Evolutionary conservation across 2,113 vertebrate genomes (phyloP).

Genomic region (Scytalopus superciliaris): DNA sequence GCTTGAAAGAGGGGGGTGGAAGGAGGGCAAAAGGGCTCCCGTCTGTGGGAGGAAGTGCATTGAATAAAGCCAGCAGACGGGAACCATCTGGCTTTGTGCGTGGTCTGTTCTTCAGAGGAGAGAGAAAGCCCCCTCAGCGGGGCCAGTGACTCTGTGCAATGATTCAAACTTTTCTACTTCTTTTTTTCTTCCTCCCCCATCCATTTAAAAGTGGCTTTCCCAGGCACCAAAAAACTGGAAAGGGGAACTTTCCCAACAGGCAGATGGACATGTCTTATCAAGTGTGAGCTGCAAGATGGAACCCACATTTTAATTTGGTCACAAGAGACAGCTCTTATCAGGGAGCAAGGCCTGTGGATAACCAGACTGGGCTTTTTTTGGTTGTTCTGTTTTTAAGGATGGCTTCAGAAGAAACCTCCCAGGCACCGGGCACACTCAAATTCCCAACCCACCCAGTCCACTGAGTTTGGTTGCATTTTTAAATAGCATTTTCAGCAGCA

Average conservation of each 20-base stretch:
- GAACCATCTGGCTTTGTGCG: constrained; percentile 93
- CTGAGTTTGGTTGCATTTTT: neutral
- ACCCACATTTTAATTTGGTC: neutral
- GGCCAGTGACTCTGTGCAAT: constrained; percentile 70
- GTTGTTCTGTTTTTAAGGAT: neutral
- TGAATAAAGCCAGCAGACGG: constrained; percentile 93
- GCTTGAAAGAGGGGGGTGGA: constrained; percentile 55
- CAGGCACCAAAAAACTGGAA: constrained; percentile 47
- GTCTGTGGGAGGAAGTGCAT: constrained; percentile 89
- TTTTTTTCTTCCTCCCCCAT: neutral
- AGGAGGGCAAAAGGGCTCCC: constrained; percentile 74
- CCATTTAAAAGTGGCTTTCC: constrained; percentile 67
- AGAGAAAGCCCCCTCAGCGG: constrained; percentile 72
- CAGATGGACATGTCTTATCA: rapidly evolving
- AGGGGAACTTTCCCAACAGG: neutral
- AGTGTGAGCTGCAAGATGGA: neutral
- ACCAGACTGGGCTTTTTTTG: neutral
- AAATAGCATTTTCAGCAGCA: neutral
- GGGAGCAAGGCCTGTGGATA: neutral
- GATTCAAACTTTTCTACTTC: constrained; percentile 65
- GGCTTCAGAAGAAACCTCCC: neutral
- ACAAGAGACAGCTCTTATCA: neutral
- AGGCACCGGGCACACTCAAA: neutral
- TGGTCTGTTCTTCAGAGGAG: constrained; percentile 79
- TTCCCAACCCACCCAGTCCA: neutral